phyloP scores from a whole-genome alignment of 2,888 invertebrate species.

The Portevinia maculata region DNA sequence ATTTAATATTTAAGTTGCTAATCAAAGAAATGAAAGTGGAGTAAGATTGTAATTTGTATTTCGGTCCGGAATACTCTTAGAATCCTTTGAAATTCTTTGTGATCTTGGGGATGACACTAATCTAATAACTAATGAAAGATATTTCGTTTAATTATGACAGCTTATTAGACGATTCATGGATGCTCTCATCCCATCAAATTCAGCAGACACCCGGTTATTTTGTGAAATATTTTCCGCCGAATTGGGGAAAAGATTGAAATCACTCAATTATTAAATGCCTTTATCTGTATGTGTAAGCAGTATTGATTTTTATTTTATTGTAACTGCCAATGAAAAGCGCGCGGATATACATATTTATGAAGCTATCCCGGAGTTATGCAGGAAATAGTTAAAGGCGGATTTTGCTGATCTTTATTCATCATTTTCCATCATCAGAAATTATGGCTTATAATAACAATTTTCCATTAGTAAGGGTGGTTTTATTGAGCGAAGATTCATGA shows the following conservation, averaged over 20 bases:
- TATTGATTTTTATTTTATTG: slow-evolving; percentile 3
- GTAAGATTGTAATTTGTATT: not conserved
- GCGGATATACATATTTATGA: not conserved
- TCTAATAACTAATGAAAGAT: not conserved
- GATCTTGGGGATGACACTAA: not conserved
- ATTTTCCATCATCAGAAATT: not conserved
- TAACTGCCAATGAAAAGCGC: not conserved
- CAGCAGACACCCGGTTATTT: not conserved
- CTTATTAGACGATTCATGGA: not conserved
- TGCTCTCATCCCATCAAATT: not conserved
- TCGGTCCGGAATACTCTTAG: no score
- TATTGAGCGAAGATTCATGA: not conserved
- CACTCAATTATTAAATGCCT: not conserved
- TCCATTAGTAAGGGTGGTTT: slow-evolving; percentile 2
- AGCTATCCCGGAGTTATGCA: not conserved
- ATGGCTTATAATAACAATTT: not conserved
- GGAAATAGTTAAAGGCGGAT: not conserved
- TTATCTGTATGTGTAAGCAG: not conserved
- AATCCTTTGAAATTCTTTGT: not conserved
- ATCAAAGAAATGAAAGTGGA: not conserved
- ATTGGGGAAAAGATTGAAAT: not conserved
- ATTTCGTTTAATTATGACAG: slow-evolving; percentile 2
- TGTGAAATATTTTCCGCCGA: not conserved
- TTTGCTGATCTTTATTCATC: slow-evolving; percentile 19
- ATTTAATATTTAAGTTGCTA: not conserved